Percentiles rank a stretch among this genome's conserved stretches.
Evolutionary conservation across 2,113 vertebrate genomes (phyloP).

Genomic region (Hiodon tergisus): DNA sequence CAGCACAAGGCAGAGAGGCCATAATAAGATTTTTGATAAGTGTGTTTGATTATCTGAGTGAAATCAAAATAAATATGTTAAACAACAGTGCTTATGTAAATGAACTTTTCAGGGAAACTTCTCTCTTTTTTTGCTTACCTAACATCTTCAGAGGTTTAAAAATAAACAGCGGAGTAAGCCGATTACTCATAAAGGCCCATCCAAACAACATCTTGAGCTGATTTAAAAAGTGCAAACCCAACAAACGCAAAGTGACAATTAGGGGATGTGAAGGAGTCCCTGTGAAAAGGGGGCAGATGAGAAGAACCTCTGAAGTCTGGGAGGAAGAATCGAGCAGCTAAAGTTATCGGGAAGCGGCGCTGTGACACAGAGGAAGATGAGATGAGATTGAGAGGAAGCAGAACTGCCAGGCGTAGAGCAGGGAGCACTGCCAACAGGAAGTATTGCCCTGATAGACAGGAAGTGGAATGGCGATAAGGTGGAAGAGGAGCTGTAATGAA

Average conservation of each 20-base stretch:
- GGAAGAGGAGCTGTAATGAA: not conserved
- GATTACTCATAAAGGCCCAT: slow-evolving; percentile 14
- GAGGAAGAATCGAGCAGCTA: not conserved
- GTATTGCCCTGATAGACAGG: no score
- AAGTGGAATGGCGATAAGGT: no score
- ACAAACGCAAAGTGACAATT: not conserved
- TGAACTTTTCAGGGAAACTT: no score
- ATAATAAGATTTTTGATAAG: no score
- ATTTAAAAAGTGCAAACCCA: not conserved
- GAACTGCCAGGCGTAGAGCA: no score
- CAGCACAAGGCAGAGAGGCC: no score
- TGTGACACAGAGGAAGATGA: not conserved
- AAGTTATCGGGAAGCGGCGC: not conserved
- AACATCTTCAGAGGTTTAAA: slow-evolving; percentile 30
- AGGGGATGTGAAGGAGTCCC: not conserved
- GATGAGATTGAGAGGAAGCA: not conserved
- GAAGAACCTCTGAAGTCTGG: not conserved
- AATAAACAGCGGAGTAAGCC: slow-evolving; percentile 17
- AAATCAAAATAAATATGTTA: no score
- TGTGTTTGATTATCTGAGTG: no score
- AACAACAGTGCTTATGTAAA: no score
- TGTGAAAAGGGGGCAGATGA: not conserved
- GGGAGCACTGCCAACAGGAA: no score
- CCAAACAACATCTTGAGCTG: not conserved
- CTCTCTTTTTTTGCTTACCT: slow-evolving; percentile 25